phyloP scores from a whole-genome alignment of 1,140 invertebrate genomes.

The Heliconius congener region DNA sequence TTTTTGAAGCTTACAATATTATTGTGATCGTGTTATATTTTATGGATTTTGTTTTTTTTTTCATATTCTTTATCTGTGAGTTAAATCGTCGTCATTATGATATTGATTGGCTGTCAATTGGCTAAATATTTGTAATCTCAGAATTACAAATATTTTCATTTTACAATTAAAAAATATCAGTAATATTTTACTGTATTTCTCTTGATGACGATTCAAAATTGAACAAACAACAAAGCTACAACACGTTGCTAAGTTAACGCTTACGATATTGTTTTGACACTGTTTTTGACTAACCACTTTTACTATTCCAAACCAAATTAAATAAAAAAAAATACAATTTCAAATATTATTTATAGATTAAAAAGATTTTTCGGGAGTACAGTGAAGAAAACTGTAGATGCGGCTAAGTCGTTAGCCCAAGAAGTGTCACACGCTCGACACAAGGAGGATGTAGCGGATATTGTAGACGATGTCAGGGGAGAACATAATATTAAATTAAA shows the following conservation, averaged over 20 bases:
- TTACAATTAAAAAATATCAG: too few species aligned
- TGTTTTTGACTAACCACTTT: conserved; percentile 2
- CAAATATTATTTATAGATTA: conserved; percentile 77
- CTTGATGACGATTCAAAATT: not conserved
- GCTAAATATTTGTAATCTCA: too few species aligned
- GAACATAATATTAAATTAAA: conserved; percentile 95
- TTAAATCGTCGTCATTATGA: not conserved
- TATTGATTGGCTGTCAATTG: not conserved
- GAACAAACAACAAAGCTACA: not conserved
- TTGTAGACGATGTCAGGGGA: conserved; percentile 91
- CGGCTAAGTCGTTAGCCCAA: conserved; percentile 94
- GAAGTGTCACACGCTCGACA: conserved; percentile 91
- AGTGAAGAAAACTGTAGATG: conserved; percentile 93
- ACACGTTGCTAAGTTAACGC: not conserved
- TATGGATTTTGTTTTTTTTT: not conserved
- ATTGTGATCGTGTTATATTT: not conserved
- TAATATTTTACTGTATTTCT: not conserved
- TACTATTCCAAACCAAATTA: not conserved
- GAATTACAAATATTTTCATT: too few species aligned
- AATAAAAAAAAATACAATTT: not conserved
- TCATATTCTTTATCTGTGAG: not conserved
- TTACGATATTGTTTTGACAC: not conserved
- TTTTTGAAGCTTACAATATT: not conserved
- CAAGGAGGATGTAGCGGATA: conserved; percentile 92
- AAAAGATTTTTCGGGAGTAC: conserved; percentile 93